A percentile compares a stretch with the other conserved stretches of the same genome.
These are phyloP conservation scores for Cotesia chilonis DNA, from an alignment of 1,140 invertebrate species.

Conservation along the genomic window DNA sequence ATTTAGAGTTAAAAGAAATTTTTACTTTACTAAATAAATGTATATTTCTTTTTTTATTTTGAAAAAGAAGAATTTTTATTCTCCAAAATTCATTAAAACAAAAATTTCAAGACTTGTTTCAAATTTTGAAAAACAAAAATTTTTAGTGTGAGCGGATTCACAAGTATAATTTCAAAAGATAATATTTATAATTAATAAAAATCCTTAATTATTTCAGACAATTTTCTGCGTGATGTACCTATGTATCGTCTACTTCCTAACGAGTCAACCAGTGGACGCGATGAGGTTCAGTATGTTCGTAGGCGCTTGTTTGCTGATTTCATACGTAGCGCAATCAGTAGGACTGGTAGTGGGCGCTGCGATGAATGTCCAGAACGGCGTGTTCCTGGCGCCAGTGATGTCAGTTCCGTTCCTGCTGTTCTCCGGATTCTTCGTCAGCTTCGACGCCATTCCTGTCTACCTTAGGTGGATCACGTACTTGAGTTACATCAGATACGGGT, in stretches of 20 bases:
- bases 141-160: too few relatives aligned
- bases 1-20: too few relatives aligned
- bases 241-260: constrained; percentile 94
- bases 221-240: constrained; percentile 92
- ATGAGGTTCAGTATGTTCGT: constrained; percentile 90
- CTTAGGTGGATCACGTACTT: constrained; percentile 95
- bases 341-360: constrained; percentile 94
- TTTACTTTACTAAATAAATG: too few relatives aligned
- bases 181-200: background rate
- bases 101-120: too few relatives aligned
- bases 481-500: constrained; percentile 94
- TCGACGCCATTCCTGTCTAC: constrained; percentile 94
- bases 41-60: too few relatives aligned
- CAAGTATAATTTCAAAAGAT: background rate
- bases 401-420: constrained; percentile 94
- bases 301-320: constrained; percentile 86
- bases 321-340: constrained; percentile 94
- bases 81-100: too few relatives aligned
- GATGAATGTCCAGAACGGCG: constrained; percentile 93
- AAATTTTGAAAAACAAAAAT: too few relatives aligned
- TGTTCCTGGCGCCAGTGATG: constrained; percentile 95
- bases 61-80: too few relatives aligned
- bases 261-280: constrained; percentile 87
- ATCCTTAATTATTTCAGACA: constrained; percentile 67
- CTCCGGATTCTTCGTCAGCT: constrained; percentile 96